These are phyloP conservation scores for Chelonoidis abingdonii DNA, from an alignment of 2,113 vertebrate species.

Conservation along the genomic window DNA sequence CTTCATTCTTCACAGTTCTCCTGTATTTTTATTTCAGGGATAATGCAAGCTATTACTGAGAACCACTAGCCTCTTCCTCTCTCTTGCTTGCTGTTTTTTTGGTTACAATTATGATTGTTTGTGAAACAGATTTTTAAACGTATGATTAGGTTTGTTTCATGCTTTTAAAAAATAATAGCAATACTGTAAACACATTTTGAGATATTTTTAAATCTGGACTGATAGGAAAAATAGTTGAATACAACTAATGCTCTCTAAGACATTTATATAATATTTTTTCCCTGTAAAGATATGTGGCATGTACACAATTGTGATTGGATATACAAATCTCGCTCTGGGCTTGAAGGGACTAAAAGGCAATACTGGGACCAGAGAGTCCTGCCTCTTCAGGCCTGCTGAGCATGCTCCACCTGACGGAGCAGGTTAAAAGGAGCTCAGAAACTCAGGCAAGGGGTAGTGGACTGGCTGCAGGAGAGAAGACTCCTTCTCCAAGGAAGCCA, in stretches of 20 bases:
- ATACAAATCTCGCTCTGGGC: neutral
- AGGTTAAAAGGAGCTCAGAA: neutral
- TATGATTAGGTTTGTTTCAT: neutral
- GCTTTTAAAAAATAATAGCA: neutral
- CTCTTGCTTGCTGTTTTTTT: slow-evolving; percentile 18
- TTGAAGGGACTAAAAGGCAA: neutral
- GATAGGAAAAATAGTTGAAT: neutral
- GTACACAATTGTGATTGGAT: neutral
- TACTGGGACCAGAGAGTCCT: neutral
- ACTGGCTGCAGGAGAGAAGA: neutral
- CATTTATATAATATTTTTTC: neutral
- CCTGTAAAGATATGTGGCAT: neutral
- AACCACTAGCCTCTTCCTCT: neutral
- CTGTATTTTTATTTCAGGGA: slow-evolving; percentile 20
- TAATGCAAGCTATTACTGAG: neutral
- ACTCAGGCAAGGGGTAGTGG: neutral
- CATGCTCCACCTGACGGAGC: neutral
- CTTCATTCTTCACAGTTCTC: neutral
- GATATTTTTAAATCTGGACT: neutral
- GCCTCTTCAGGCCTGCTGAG: neutral
- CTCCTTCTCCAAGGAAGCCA: neutral
- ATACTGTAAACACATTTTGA: neutral
- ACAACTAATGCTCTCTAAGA: neutral
- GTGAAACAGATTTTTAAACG: neutral
- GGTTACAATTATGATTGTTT: slow-evolving; percentile 29